Evolutionary conservation across 2,888 invertebrate genomes (phyloP), one percentile per base, ranked within the genome.

Genomic region (Caenorhabditis sp.): DNA sequence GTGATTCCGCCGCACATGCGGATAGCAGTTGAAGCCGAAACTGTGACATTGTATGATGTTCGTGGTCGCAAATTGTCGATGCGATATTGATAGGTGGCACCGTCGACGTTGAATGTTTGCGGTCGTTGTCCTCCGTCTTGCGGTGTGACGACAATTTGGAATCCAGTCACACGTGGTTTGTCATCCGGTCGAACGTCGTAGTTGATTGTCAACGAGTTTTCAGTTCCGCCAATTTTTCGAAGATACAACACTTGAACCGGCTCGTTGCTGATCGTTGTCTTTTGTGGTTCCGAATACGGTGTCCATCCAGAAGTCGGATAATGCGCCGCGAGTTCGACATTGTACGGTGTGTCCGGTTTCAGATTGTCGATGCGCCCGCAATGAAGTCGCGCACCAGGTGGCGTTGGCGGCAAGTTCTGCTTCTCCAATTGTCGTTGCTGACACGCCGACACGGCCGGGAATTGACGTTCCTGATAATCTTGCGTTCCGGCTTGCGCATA

Each of bases 21-120:
- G 43, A 70, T 76, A 14, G 77, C 69, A n/a, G 81, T 82, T 17
- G 77, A 67, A 0, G 81, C 81, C n/a, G 85, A 82, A 12, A 86
- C 87, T 14, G 86, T 84, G 1, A 88, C 87, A 55, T 85, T 83
- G 81, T 88, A 88, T 24, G 79, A 77, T 17, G 88, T 88, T 57
- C 83, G 75, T n/a, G 88, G 85, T n/a, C 77, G 67, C 21, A 88
- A 77, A 21, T 81, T 80, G 64, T 87, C 86, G 53, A 85, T 83
- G 5, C 79, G 66, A 70, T 88, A 88, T 61, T 84, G 84, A 67
- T 81, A 83, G 24, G 87, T 86, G 69, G 74, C 78, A 12, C 83
- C 76, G 60, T 88, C 88, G 36, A 88, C 86, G 24, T 81, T 83
- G 81, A 85, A 88, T 19, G 81, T 81, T 58, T 83, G 82, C 17